Evolutionary conservation across 2,888 invertebrate genomes (phyloP).

Genomic region (Chrysolina americana): DNA sequence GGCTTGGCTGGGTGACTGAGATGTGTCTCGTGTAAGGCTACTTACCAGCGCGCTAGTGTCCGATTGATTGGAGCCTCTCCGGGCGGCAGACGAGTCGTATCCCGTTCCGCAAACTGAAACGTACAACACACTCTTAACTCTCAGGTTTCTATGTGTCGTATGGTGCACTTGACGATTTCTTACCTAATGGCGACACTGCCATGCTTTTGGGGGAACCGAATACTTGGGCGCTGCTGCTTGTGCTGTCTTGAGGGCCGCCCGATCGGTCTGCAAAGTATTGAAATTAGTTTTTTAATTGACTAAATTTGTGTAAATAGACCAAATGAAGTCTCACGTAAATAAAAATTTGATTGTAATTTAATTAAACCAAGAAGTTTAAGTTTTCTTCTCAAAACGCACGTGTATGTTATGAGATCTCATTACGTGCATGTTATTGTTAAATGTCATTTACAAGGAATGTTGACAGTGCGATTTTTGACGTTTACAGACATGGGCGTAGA

Average conservation of each 20-base stretch:
- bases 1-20: slow-evolving; percentile 73
- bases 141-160: not conserved
- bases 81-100: slow-evolving; percentile 62
- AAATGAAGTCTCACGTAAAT: no score
- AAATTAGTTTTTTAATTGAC: no score
- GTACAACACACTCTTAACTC: no score
- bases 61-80: slow-evolving; percentile 73
- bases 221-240: slow-evolving; percentile 72
- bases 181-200: slow-evolving; percentile 74
- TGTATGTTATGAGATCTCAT: no score
- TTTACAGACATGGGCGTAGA: no score
- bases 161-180: slow-evolving; percentile 38
- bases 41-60: slow-evolving; percentile 77
- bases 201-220: slow-evolving; percentile 73
- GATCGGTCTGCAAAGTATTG: slow-evolving; percentile 22
- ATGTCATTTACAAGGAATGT: no score
- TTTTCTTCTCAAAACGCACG: no score
- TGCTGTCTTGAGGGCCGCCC: slow-evolving; percentile 67
- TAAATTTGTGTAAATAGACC: no score
- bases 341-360: no score
- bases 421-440: no score
- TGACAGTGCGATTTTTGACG: no score
- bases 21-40: slow-evolving; percentile 76
- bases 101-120: slow-evolving; percentile 67
- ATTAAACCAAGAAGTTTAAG: no score